Percentiles rank a stretch among this genome's conserved stretches.
Evolutionary conservation across 2,113 vertebrate species (phyloP).

Genomic region (Marmota flaviventris): DNA sequence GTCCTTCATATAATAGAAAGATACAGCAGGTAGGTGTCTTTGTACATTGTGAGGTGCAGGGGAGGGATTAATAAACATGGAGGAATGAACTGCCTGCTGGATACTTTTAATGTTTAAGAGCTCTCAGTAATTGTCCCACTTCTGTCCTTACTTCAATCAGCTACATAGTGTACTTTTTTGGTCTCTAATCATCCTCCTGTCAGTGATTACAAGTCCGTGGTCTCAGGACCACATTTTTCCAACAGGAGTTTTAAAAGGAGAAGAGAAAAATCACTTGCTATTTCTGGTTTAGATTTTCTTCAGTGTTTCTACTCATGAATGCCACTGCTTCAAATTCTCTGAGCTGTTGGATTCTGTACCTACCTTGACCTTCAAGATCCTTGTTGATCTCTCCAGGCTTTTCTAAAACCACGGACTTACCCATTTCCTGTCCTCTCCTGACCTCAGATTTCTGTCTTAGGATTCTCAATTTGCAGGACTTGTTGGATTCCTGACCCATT

Average conservation of each 20-base stretch:
- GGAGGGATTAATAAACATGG: not conserved
- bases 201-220: not conserved
- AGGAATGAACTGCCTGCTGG: not conserved
- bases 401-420: not conserved
- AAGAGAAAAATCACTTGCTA: not conserved
- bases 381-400: conserved; percentile 21
- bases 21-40: conserved; percentile 7
- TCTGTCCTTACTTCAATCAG: not conserved
- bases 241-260: not conserved
- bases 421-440: conserved; percentile 30
- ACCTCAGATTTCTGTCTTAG: not conserved
- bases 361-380: not conserved
- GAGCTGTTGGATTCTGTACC: not conserved
- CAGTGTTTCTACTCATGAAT: not conserved
- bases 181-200: not conserved
- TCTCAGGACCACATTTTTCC: not conserved
- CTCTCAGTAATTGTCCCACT: not conserved
- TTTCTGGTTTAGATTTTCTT: not conserved
- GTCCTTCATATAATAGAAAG: conserved; percentile 1
- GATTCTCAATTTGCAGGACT: not conserved
- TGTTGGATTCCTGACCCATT: not conserved
- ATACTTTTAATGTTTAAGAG: not conserved
- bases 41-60: not conserved
- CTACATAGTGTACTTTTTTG: not conserved
- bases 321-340: not conserved